These are phyloP conservation scores for Hirundo rustica DNA, from an alignment of 2,797 vertebrate genomes.

Conservation along the genomic window DNA sequence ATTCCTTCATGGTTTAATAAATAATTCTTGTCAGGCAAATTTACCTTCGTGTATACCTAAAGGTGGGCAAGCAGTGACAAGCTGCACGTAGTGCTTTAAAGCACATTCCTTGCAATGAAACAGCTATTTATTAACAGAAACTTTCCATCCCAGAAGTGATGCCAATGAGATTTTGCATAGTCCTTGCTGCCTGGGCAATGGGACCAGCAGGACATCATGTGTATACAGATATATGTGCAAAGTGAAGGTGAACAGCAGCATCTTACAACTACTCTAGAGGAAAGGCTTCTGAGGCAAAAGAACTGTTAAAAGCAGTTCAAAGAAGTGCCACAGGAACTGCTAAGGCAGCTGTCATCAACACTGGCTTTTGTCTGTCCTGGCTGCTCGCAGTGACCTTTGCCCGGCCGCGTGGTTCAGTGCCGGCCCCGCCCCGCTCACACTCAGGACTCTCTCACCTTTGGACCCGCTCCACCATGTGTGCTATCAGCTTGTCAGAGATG, in stretches of 20 bases:
- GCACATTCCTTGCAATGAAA: neutral
- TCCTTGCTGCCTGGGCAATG: too few relatives aligned
- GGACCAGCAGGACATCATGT: neutral
- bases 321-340: neutral
- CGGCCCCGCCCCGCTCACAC: rapidly evolving
- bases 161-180: neutral
- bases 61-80: neutral
- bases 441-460: slow-evolving; percentile 82
- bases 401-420: rapidly evolving
- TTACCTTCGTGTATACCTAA: neutral
- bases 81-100: neutral
- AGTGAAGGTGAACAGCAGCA: neutral
- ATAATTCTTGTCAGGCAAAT: neutral
- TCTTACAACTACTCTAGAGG: neutral
- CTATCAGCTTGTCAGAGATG: slow-evolving; percentile 95
- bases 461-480: slow-evolving; percentile 92
- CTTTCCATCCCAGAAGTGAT: neutral
- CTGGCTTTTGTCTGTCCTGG: neutral
- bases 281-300: neutral
- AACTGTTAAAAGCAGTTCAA: neutral
- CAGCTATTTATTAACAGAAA: neutral
- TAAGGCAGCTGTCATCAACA: neutral
- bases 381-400: neutral
- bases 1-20: neutral
- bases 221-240: rapidly evolving